These are phyloP conservation scores for Picus viridis DNA, from an alignment of 2,797 vertebrate genomes.

Conservation along the genomic window DNA sequence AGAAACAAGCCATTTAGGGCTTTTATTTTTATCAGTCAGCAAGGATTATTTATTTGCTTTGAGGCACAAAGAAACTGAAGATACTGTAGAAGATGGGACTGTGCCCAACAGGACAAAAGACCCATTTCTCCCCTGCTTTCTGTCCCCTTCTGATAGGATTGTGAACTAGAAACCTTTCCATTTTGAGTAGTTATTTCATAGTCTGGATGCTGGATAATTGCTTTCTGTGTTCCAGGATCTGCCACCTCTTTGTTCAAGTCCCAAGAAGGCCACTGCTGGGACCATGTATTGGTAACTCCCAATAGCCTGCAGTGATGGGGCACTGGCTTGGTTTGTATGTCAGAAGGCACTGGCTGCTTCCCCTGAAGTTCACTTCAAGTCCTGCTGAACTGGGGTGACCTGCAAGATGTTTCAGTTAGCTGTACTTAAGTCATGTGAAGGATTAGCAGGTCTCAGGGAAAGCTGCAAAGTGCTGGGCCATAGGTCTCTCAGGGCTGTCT, in stretches of 20 bases:
- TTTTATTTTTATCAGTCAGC: not conserved
- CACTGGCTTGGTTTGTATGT: not conserved
- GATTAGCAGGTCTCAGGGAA: slow-evolving; percentile 18
- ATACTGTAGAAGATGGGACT: not conserved
- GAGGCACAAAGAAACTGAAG: not conserved
- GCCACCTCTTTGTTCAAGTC: not conserved
- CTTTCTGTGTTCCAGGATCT: not conserved
- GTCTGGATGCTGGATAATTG: not conserved
- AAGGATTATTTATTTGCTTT: not conserved
- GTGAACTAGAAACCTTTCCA: not conserved
- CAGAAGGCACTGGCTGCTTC: not conserved
- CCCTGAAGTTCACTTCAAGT: not conserved
- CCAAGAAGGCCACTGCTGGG: not conserved
- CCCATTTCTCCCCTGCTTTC: not conserved
- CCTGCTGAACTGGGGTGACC: not conserved
- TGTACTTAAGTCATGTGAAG: not conserved
- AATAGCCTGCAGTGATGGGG: not conserved
- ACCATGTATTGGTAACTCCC: not conserved
- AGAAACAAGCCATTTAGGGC: not conserved
- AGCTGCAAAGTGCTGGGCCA: rapidly evolving
- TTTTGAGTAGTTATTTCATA: not conserved
- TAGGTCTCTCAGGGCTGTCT: not conserved
- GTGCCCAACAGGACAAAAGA: not conserved
- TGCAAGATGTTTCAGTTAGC: not conserved
- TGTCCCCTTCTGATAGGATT: not conserved